Evolutionary conservation across 1,140 invertebrate species (phyloP), one percentile per base, ranked within the genome.

Genomic region (Papilio xuthus): DNA sequence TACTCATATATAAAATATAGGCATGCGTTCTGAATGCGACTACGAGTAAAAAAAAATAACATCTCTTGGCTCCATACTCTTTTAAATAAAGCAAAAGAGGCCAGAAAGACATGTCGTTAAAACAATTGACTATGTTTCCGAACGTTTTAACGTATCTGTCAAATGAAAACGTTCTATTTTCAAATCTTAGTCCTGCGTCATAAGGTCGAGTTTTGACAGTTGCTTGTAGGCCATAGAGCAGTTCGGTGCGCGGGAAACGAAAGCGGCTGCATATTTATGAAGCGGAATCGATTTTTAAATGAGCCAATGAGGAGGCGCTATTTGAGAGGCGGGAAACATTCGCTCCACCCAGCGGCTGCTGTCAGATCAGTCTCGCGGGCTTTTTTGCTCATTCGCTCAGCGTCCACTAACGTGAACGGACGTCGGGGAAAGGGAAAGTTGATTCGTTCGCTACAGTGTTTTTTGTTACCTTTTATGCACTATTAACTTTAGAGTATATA

Each of bases 271-370:
- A 93, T 92, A 93, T 93, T 93, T 93, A 93, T 92, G 91, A 92
- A 93, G 92, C 90, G 92, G 90, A 92, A 93, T 93, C 92, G 92
- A 93, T 93, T 93, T 93, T 93, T 91, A 92, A 92, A 91, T 84
- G 87, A 82, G 88, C 92, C 92, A 93, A 93, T 93, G 85, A 89
- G 80, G 73, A 82, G 79, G 84, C 89, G 86, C 81, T 84, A 84
- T 85, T 82, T 56, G 78, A 85, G 89, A 88, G 91, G 92, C 89
- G 90, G 92, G 88, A 77, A 82, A 81, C 80, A 74, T 82, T 83
- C 80, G 90, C 90, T 84, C 90, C 92, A 89, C 92, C 92, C 90
- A 85, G 75, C 84, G 85, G 85, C 83, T 79, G 74, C 81, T 87
- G 89, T 89, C 89, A 90, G 90, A 92, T 93, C 86, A 91, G 81